Evolutionary conservation across 2,888 invertebrate species (phyloP).

Genomic region (Lydus trimaculatus): DNA sequence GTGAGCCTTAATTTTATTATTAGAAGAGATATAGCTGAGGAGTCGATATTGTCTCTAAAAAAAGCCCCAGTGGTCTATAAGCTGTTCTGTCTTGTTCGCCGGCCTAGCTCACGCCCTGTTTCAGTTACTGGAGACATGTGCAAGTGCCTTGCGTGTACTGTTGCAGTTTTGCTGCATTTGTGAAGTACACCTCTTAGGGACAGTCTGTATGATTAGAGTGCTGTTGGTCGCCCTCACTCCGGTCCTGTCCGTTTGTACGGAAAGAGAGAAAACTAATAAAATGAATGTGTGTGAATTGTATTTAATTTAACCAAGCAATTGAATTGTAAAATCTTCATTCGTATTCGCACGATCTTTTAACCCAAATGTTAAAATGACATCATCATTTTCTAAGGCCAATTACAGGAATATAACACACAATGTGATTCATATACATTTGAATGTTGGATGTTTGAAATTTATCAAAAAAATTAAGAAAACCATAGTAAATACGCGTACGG

Average conservation of each 20-base stretch:
- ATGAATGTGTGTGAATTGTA: constrained; percentile 6
- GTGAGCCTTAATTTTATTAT: no score
- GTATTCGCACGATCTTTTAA: constrained; percentile 51
- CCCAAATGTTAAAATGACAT: constrained; percentile 44
- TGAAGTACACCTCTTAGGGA: no score
- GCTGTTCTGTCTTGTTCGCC: no score
- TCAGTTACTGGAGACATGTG: no score
- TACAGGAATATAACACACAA: constrained; percentile 11
- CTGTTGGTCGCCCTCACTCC: background rate
- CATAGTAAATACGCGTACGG: background rate
- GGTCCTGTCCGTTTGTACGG: background rate
- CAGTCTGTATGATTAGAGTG: no score
- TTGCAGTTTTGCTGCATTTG: no score
- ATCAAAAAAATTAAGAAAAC: background rate
- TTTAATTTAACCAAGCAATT: constrained; percentile 5
- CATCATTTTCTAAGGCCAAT: constrained; percentile 21
- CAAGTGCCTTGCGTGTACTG: no score
- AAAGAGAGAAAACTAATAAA: background rate
- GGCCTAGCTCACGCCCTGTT: no score
- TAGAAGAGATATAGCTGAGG: no score
- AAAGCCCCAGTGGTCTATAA: no score
- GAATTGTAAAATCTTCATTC: constrained; percentile 25
- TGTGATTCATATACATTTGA: constrained; percentile 29
- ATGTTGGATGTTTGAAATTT: background rate
- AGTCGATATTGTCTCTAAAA: no score